These are phyloP conservation scores for Sebastolobus alascanus DNA, from an alignment of 2,797 vertebrate genomes.

Conservation along the genomic window DNA sequence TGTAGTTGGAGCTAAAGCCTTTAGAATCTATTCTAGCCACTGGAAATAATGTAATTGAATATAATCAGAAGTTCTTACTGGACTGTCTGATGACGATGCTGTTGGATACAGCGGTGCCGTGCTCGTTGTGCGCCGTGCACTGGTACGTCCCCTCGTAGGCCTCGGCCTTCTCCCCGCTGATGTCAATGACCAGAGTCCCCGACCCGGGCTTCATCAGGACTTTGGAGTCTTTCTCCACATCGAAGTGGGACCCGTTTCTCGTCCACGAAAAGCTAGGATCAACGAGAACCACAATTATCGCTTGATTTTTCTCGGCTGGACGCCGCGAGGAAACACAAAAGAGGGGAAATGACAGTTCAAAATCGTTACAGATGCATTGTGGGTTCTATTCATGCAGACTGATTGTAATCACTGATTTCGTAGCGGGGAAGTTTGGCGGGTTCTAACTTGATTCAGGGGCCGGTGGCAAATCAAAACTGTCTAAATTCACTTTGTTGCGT, in stretches of 20 bases:
- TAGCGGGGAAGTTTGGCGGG: not conserved
- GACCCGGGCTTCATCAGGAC: constrained; percentile 92
- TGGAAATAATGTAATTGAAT: not conserved
- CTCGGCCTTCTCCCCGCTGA: constrained; percentile 93
- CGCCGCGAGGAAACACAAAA: not conserved
- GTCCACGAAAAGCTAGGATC: constrained; percentile 94
- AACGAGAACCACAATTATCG: not conserved
- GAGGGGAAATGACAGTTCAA: not conserved
- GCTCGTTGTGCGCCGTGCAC: constrained; percentile 93
- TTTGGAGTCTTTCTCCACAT: constrained; percentile 92
- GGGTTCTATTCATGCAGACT: not conserved
- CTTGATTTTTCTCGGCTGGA: not conserved
- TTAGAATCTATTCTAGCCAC: not conserved
- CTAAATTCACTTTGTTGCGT: constrained; percentile 42
- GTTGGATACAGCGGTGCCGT: constrained; percentile 94
- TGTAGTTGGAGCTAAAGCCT: not conserved
- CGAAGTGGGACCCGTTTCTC: constrained; percentile 95
- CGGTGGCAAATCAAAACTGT: constrained; percentile 15
- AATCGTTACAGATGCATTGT: not conserved
- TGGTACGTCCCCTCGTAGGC: constrained; percentile 96
- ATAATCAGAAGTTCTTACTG: constrained; percentile 84
- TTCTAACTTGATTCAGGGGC: constrained; percentile 11
- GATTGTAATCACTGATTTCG: constrained; percentile 13
- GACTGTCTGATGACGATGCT: constrained; percentile 94
- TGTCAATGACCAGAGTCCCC: constrained; percentile 94